Conservation (phyloP, 1,140 invertebrate genomes). For the Diorhabda carinulata region DNA sequence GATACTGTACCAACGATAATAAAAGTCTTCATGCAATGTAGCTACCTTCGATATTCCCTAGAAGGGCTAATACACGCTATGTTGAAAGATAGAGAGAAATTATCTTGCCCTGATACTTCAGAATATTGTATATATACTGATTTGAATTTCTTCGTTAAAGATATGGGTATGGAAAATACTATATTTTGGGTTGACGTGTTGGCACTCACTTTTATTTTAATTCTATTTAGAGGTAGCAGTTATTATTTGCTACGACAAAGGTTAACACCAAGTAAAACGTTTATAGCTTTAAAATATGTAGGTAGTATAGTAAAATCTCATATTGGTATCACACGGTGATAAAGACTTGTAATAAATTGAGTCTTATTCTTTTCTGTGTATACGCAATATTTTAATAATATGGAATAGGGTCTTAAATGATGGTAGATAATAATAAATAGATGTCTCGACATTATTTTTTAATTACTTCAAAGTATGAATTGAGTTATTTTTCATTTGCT, state of each 20-base stretch:
- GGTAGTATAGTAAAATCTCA: slow-evolving; percentile 43
- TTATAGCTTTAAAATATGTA: slow-evolving; percentile 45
- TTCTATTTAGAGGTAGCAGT: slow-evolving; percentile 56
- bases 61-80: slow-evolving; percentile 75
- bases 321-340: slow-evolving; percentile 31
- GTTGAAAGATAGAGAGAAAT: slow-evolving; percentile 63
- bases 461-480: too few relatives aligned
- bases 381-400: too few relatives aligned
- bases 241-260: slow-evolving; percentile 65
- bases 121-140: slow-evolving; percentile 68
- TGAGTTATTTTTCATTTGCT: too few relatives aligned
- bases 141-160: slow-evolving; percentile 56
- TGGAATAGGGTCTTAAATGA: too few relatives aligned
- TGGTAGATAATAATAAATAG: neutral
- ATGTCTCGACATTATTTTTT: too few relatives aligned
- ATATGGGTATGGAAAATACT: slow-evolving; percentile 61
- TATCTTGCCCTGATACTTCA: slow-evolving; percentile 62
- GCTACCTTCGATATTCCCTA: slow-evolving; percentile 72
- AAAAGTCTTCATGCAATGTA: slow-evolving; percentile 72
- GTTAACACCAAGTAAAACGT: slow-evolving; percentile 63
- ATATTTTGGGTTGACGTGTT: slow-evolving; percentile 60
- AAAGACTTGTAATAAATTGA: neutral
- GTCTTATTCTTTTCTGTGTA: too few relatives aligned
- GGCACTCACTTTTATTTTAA: slow-evolving; percentile 54
- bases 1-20: slow-evolving; percentile 62